Evolutionary conservation across 2,797 vertebrate genomes (phyloP).

Genomic region (Ammospiza maritima): DNA sequence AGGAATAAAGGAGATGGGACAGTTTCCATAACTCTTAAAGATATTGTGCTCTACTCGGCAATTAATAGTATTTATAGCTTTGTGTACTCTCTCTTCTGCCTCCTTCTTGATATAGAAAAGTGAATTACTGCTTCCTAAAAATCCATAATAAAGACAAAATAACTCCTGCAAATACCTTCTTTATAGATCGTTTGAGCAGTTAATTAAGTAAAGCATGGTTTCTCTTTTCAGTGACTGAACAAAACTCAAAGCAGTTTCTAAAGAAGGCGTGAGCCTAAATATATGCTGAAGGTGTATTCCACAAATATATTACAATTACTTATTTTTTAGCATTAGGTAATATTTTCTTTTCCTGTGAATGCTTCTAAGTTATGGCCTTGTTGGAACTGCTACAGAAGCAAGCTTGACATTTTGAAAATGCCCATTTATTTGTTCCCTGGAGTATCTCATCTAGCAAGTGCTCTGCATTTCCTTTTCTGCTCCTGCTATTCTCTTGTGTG

Average conservation of each 20-base stretch:
- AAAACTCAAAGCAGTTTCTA: background rate
- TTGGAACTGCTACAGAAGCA: background rate
- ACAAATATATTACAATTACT: background rate
- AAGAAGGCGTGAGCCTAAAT: background rate
- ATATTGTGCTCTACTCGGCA: background rate
- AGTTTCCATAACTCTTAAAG: background rate
- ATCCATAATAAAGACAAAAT: background rate
- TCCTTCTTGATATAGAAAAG: background rate
- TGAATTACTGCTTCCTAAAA: constrained; percentile 29
- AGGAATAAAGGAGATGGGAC: background rate
- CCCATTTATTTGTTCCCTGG: background rate
- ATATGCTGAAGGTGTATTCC: background rate
- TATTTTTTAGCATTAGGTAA: background rate
- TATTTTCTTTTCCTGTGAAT: background rate
- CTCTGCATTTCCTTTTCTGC: background rate
- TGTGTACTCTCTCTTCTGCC: background rate
- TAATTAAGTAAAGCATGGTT: background rate
- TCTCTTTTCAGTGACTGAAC: background rate
- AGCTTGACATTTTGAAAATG: background rate
- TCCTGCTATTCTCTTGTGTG: background rate
- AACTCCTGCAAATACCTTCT: background rate
- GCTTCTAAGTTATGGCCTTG: background rate
- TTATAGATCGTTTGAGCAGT: background rate
- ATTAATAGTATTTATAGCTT: constrained; percentile 38
- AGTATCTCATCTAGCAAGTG: background rate